Evolutionary conservation across 2,888 invertebrate genomes (phyloP).

Genomic region (Chalcis sispes): DNA sequence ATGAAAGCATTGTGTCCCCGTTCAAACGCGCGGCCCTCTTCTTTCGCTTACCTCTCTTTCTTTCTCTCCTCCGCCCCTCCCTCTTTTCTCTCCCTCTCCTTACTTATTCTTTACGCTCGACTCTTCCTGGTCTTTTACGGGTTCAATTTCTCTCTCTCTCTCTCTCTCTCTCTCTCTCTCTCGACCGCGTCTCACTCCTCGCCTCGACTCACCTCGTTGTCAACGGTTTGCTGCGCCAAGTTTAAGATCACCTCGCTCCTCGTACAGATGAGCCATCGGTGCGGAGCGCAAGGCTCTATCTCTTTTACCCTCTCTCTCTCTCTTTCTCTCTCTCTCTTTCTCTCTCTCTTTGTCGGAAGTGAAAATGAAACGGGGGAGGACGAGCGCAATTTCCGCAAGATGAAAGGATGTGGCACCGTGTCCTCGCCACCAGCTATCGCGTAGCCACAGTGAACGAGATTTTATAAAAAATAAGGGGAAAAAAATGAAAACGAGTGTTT

Average conservation of each 20-base stretch:
- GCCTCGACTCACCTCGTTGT: slow-evolving; percentile 41
- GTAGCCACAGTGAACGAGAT: slow-evolving; percentile 23
- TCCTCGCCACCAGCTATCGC: not conserved
- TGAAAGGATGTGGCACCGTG: slow-evolving; percentile 52
- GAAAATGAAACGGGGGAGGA: slow-evolving; percentile 57
- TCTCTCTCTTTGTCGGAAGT: slow-evolving; percentile 56
- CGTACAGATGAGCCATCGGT: slow-evolving; percentile 1
- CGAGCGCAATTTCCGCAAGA: slow-evolving; percentile 53
- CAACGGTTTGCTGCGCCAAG: slow-evolving; percentile 52
- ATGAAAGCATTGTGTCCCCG: slow-evolving; percentile 76
- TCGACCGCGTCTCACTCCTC: slow-evolving; percentile 13
- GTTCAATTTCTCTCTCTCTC: slow-evolving; percentile 61
- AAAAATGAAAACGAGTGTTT: slow-evolving; percentile 46
- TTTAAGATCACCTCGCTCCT: slow-evolving; percentile 60
- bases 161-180: slow-evolving; percentile 52
- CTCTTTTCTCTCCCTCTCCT: slow-evolving; percentile 3
- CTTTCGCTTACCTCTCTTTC: slow-evolving; percentile 50
- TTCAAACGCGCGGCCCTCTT: slow-evolving; percentile 64
- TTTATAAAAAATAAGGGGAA: slow-evolving; percentile 46
- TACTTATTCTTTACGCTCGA: slow-evolving; percentile 35
- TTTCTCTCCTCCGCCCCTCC: slow-evolving; percentile 6
- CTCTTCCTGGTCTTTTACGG: slow-evolving; percentile 51
- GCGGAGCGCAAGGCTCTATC: no score
- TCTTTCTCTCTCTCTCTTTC: slow-evolving; percentile 42
- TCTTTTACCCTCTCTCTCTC: slow-evolving; percentile 9